Base-by-base conservation (phyloP, 2,888 invertebrate genomes). In the Meteorus colon region DNA sequence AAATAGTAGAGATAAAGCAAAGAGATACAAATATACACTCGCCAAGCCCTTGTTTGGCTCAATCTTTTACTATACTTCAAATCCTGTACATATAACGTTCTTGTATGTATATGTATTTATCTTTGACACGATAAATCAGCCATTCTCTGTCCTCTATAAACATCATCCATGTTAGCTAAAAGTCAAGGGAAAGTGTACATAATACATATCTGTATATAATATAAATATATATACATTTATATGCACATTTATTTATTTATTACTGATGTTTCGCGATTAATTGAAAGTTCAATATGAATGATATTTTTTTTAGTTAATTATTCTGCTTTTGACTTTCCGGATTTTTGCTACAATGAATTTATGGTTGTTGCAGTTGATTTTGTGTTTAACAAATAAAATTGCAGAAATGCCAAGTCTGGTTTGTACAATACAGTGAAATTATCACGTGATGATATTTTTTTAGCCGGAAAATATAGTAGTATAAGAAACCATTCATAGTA, bases 31-130 rank as follows among this genome's bases (percentile, higher is more conserved):
- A 65, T 65, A 62, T 62, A 12, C 24, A 45, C 16, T 34, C 19
- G 69, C 69, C 69, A 69, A 69, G 48, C 69, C 69, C 69, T 69
- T 69, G 55, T 55, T 55, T 55, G 55, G n/a, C n/a, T 29, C 63
- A 29, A 63, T 63, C 34, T 8, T 19, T n/a, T 48, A 48, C 48
- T 48, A n/a, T n/a, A 48, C 48, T 48, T 48, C n/a, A 48, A 45
- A 48, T n/a, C 4, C 48, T n/a, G n/a, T 19, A 55, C n/a, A 55
- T 55, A 24, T 55, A 19, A 41, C 41, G 41, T 55, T n/a, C 5
- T n/a, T 48, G n/a, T 48, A 48, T 55, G 4, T 55, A 1, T 19
- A 41, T 67, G 6, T 67, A 67, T 45, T 41, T 65, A 41, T 65
- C 65, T 48, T 67, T 19, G 37, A 27, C 41, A 37, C 34, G 19